Conservation (phyloP, 2,113 vertebrate species). For the Tricholaema leucomelas region DNA sequence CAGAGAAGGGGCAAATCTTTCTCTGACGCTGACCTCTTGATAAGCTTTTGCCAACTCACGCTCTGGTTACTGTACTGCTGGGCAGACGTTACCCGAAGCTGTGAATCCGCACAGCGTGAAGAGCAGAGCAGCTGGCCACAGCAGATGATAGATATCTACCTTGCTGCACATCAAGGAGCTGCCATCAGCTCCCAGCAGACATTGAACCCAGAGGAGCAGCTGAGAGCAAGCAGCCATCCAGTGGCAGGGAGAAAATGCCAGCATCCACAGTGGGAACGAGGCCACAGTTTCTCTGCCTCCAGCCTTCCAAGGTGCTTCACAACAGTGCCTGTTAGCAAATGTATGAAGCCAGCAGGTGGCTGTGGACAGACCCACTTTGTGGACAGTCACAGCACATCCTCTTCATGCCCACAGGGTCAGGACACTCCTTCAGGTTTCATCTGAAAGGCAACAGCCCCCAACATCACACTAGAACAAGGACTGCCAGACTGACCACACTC, state of each 20-base stretch:
- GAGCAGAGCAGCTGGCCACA: constrained; percentile 57
- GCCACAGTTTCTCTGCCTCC: neutral
- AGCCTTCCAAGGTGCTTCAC: neutral
- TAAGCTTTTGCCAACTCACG: constrained; percentile 38
- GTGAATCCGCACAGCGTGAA: neutral
- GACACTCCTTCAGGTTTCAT: neutral
- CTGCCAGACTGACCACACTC: neutral
- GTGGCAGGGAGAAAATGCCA: neutral
- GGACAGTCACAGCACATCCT: neutral
- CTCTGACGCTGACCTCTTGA: neutral
- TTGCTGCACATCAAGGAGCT: constrained; percentile 30
- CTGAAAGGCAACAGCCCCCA: neutral
- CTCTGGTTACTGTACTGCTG: neutral
- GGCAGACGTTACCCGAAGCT: constrained; percentile 31
- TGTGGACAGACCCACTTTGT: neutral
- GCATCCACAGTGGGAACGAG: neutral
- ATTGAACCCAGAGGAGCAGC: neutral
- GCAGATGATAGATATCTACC: constrained; percentile 58
- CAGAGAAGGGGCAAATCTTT: neutral
- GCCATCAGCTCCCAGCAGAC: constrained; percentile 23
- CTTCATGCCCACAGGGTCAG: neutral
- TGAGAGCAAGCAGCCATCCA: neutral
- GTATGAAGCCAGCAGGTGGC: neutral
- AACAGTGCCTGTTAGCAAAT: neutral
- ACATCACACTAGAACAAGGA: neutral